Conservation (phyloP, 1,140 invertebrate species). For the Hylyphantes graminicola region DNA sequence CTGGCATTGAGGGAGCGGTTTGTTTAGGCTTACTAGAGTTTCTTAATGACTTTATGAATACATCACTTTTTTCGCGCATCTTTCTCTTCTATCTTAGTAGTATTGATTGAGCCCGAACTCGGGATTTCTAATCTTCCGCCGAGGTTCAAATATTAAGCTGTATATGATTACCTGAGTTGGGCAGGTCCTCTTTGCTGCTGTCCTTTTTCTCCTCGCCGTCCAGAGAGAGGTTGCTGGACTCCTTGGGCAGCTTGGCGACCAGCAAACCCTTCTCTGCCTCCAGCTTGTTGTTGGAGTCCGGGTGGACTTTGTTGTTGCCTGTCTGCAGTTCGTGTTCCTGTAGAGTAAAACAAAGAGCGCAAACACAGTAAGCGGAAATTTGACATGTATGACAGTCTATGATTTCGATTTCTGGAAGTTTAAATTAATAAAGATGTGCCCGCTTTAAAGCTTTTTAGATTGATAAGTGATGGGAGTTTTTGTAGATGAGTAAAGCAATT, state of each 20-base stretch:
- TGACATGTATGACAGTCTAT: neutral
- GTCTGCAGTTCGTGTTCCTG: constrained; percentile 42
- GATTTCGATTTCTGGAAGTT: neutral
- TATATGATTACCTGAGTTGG: neutral
- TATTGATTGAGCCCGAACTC: too few species aligned
- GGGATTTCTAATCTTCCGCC: neutral
- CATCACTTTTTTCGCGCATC: too few species aligned
- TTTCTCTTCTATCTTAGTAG: too few species aligned
- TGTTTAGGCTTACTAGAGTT: too few species aligned
- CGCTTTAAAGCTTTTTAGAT: too few species aligned
- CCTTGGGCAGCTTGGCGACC: constrained; percentile 48
- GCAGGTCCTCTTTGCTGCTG: constrained; percentile 51
- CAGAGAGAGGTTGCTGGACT: constrained; percentile 33
- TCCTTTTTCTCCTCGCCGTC: constrained; percentile 52
- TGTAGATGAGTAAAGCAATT: too few species aligned
- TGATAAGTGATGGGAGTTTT: too few species aligned
- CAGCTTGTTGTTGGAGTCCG: constrained; percentile 58
- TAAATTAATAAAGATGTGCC: neutral
- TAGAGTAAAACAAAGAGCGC: neutral
- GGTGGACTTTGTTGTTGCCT: constrained; percentile 43
- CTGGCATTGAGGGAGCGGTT: too few species aligned
- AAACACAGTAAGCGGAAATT: neutral
- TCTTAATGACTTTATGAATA: too few species aligned
- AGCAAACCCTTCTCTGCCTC: constrained; percentile 60
- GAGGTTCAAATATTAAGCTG: too few species aligned